phyloP scores from a whole-genome alignment of 2,888 invertebrate genomes.

The Ellobium chinense region DNA sequence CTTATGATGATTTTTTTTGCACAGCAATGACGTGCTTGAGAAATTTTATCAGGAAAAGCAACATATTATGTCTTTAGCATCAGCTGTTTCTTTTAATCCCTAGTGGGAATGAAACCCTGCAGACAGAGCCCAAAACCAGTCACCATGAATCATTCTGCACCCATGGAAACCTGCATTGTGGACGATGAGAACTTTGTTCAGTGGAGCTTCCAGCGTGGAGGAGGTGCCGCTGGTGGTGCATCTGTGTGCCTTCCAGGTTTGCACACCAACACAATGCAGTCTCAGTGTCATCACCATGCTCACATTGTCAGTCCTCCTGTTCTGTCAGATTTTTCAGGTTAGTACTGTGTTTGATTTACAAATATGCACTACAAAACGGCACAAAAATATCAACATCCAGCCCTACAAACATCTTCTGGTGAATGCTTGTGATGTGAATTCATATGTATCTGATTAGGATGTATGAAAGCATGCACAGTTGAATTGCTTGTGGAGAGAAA shows the following conservation, averaged over 20 bases:
- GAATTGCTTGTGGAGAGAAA: no score
- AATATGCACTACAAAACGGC: no score
- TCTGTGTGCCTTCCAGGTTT: constrained; percentile 39
- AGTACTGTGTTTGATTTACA: no score
- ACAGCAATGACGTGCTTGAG: no score
- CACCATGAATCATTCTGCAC: background rate
- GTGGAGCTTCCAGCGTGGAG: constrained; percentile 32
- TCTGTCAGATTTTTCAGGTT: constrained; percentile 44
- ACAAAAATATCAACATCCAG: no score
- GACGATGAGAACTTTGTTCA: constrained; percentile 41
- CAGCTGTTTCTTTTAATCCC: background rate
- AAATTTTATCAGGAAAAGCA: no score
- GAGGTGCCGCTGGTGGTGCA: background rate
- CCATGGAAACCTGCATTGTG: background rate
- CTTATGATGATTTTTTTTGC: background rate
- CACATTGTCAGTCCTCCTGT: constrained; percentile 37
- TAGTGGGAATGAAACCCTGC: constrained; percentile 27
- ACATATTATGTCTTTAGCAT: no score
- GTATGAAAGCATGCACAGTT: no score
- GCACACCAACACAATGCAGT: constrained; percentile 8
- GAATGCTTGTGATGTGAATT: no score
- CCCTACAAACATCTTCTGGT: no score
- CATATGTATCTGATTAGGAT: no score
- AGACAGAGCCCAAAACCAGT: background rate
- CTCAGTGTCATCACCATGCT: constrained; percentile 29